Evolutionary conservation across 1,140 invertebrate genomes (phyloP), one percentile per base, ranked within the genome.

Genomic region (Heterodera carotae): DNA sequence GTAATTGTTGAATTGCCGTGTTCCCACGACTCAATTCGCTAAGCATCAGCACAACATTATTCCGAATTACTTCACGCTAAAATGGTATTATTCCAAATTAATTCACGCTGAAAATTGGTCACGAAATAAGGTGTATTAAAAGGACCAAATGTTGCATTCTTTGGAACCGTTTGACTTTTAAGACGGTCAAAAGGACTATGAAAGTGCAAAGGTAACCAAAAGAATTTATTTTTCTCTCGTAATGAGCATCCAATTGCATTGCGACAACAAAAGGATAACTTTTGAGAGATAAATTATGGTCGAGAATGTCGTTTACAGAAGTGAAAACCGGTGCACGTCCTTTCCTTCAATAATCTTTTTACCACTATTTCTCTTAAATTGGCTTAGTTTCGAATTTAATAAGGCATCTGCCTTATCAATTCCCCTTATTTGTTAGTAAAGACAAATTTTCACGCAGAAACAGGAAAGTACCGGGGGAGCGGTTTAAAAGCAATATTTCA

Each of bases 1-100:
- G 95, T 85, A 99, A 98, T 90, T 99, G 99, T 88, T 99, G 97
- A 83, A 99, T 96, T 88, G 97, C 97, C 0, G 94, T 93, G 90
- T 99, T 98, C 7, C 92, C 92, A 89, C 95, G 95, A 0, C 95
- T 98, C 68, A 99, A 89, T 86, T 96, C 93, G 80, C 94, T 94
- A 0, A 99, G 89, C n/a, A 99, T 89, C 6, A 99, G 89, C 18
- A 99, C 89, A 2, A 94, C 91, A 90, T 98, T 94, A 89, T 99
- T 99, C 78, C 97, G 90, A 59, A 99, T 94, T 6, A 98, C 93
- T 80, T 80, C 77, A 22, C 78, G 34, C 69, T 76, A 18, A 59
- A 73, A 74, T 31, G 2, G n/a, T n/a, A n/a, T n/a, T n/a, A 74
- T 27, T 25, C 29, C 6, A 43, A 73, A 73, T 69, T 10, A 70